Base-by-base conservation (phyloP, 2,113 vertebrate genomes). In the Aplodontia rufa region DNA sequence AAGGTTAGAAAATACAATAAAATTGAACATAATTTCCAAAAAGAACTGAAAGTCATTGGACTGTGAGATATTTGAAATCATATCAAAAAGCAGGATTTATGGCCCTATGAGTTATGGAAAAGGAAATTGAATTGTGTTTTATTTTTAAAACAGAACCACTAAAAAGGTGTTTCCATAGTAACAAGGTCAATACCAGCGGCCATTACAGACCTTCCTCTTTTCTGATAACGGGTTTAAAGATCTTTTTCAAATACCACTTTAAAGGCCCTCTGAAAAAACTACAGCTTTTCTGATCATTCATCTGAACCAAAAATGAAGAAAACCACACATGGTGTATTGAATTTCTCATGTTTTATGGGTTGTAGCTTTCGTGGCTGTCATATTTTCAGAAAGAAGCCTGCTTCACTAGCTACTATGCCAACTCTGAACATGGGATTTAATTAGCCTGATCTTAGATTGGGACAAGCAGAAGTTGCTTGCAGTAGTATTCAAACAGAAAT, bases 141-240 rank as follows among this genome's bases (percentile, higher is more conserved):
- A 96, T 95, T 98, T 98, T 97, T 88, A 97, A 96, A 96, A 94
- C 74, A 96, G 69, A 91, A 91, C 79, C 74, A 84, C 92, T 97
- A 42, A 98, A 97, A 98, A 95, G 72, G 80, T 55, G 97, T 98
- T 98, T 96, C 98, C 97, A 98, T 97, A 97, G 97, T 89, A 98
- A 98, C 97, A 97, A 97, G 97, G 97, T 97, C 96, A 98, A 93
- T 87, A 97, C 74, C 71, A 81, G 90, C 93, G 97, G 91, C 91
- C 40, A 95, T 87, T 94, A 95, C 60, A 97, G 94, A 96, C 91
- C 64, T 97, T 95, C 84, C 47, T 97, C 81, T 86, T 95, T 97
- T 95, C 92, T 97, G 94, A 97, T 81, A 88, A 42, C n/a, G 76
- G 17, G 62, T 97, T 98, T 98, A 96, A 95, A 97, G 83, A 96